Conservation (phyloP, 2,888 invertebrate genomes). For the Oxytorus armatus region DNA sequence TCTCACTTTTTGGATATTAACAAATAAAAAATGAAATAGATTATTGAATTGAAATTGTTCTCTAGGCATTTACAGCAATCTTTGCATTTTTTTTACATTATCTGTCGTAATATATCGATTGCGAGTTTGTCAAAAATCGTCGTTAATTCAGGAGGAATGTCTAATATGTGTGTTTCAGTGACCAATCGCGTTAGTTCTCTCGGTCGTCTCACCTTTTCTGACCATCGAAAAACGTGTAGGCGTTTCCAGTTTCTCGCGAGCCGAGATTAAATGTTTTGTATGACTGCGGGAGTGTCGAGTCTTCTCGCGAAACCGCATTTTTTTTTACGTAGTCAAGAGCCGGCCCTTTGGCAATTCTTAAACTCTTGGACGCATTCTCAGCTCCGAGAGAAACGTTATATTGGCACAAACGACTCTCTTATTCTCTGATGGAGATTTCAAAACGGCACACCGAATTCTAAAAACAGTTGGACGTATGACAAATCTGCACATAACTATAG, state of each 20-base stretch:
- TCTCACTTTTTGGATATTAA: too few species aligned
- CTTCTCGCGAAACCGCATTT: constrained; percentile 48
- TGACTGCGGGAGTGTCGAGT: constrained; percentile 11
- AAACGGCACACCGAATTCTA: neutral
- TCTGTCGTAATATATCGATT: too few species aligned
- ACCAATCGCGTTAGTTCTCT: constrained; percentile 28
- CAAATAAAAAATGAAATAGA: too few species aligned
- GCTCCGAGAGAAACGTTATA: neutral
- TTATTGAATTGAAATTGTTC: too few species aligned
- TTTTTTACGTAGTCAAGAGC: neutral
- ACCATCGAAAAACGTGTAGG: constrained; percentile 63
- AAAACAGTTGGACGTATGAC: constrained; percentile 4
- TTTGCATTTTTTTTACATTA: too few species aligned
- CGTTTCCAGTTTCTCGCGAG: constrained; percentile 18
- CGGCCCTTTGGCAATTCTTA: constrained; percentile 45
- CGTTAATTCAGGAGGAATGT: too few species aligned
- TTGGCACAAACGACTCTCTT: neutral
- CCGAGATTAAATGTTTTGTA: constrained; percentile 39
- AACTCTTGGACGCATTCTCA: constrained; percentile 3
- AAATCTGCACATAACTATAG: too few species aligned
- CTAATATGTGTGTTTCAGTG: too few species aligned
- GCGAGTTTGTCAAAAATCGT: too few species aligned
- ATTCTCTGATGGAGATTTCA: neutral
- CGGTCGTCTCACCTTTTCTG: neutral
- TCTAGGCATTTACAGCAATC: too few species aligned